A percentile compares a stretch with the other conserved stretches of the same genome.
These are phyloP conservation scores for Ectropis crepuscularia DNA, from an alignment of 2,888 invertebrate genomes.

Conservation along the genomic window DNA sequence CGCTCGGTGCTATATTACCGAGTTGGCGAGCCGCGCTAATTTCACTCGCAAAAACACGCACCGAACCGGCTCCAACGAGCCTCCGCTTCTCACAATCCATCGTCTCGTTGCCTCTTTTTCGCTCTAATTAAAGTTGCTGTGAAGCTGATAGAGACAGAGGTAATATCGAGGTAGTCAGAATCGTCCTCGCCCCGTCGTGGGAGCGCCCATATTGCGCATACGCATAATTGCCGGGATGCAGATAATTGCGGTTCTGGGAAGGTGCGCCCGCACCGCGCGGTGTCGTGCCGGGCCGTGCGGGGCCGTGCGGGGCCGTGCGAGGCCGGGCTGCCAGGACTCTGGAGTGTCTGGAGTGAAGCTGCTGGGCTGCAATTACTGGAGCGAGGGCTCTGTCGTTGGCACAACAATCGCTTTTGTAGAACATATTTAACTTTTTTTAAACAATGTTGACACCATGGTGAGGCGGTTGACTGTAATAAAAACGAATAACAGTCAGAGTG, in stretches of 20 bases:
- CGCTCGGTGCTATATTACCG: conserved; percentile 24
- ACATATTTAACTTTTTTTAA: too few relatives aligned
- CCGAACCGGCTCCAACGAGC: not conserved
- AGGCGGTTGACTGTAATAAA: too few relatives aligned
- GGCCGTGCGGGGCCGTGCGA: too few relatives aligned
- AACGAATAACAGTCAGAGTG: too few relatives aligned
- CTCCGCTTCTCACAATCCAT: not conserved
- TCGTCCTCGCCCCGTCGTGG: not conserved
- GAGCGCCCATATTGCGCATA: conserved; percentile 7
- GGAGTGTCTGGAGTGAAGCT: too few relatives aligned
- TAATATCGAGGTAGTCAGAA: not conserved
- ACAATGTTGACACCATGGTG: too few relatives aligned
- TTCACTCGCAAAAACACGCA: conserved; percentile 17
- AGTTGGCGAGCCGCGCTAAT: conserved; percentile 21
- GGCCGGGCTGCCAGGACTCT: too few relatives aligned
- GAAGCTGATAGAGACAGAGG: not conserved
- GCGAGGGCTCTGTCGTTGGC: too few relatives aligned
- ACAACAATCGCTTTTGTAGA: too few relatives aligned
- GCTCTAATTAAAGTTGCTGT: not conserved
- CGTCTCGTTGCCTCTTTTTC: not conserved
- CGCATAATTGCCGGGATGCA: conserved; percentile 25
- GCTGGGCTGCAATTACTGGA: too few relatives aligned
- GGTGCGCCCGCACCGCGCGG: not conserved
- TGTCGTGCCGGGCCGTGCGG: too few relatives aligned
- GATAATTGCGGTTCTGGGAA: conserved; percentile 31